Percentiles rank a stretch among this genome's conserved stretches.
Conservation (phyloP, 1,140 invertebrate genomes). For the Papilio glaucus region DNA sequence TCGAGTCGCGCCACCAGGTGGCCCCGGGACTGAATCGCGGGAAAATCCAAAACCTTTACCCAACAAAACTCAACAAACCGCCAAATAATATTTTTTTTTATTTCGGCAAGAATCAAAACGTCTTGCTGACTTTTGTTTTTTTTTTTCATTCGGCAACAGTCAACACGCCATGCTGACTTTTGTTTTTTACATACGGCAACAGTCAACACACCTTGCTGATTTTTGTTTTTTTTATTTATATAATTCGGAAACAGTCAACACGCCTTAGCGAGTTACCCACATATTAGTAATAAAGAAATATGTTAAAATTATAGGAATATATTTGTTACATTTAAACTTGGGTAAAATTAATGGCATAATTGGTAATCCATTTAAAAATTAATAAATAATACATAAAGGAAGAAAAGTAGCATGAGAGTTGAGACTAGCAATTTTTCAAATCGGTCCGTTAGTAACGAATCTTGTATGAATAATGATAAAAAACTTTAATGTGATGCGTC, state of each 20-base stretch:
- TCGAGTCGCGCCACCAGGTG: conserved; percentile 97
- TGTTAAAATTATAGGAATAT: conserved; percentile 1
- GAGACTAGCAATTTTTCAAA: conserved; percentile 77
- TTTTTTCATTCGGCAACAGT: background rate
- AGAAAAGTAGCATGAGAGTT: conserved; percentile 45
- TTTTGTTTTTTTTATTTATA: background rate
- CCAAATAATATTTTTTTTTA: background rate
- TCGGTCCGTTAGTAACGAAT: conserved; percentile 49
- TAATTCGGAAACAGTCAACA: background rate
- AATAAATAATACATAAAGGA: conserved; percentile 27
- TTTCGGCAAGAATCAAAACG: background rate
- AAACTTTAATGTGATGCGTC: conserved; percentile 25
- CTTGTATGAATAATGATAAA: conserved; percentile 10
- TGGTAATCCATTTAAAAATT: conserved; percentile 23
- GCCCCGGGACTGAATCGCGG: conserved; percentile 91
- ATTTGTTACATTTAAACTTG: conserved; percentile 6
- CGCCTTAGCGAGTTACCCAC: background rate
- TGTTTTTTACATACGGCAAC: background rate
- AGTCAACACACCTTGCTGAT: background rate
- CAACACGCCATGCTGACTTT: background rate
- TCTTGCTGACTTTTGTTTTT: too few relatives aligned
- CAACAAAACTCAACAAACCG: conserved; percentile 23
- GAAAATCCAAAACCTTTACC: conserved; percentile 19
- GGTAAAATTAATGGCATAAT: conserved; percentile 4
- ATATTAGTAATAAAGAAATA: conserved; percentile 3